Percentiles rank a stretch among this genome's conserved stretches.
Evolutionary conservation across 2,888 invertebrate genomes (phyloP).

Genomic region (Homarus gammarus): DNA sequence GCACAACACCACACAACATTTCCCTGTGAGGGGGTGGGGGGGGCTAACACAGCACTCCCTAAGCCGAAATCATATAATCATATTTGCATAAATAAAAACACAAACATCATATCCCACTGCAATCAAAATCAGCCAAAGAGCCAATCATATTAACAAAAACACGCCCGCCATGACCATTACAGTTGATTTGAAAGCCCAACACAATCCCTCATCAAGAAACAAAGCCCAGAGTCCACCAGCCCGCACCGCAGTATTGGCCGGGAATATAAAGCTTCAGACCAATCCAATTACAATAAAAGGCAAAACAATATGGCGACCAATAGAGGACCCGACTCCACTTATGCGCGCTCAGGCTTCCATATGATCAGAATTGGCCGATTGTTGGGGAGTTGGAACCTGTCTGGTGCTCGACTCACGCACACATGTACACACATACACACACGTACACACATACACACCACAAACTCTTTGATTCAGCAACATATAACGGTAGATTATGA

Average conservation of each 20-base stretch:
- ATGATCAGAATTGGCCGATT: constrained; percentile 54
- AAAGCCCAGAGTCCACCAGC: constrained; percentile 42
- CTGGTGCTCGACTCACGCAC: no score
- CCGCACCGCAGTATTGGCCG: constrained; percentile 35
- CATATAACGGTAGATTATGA: no score
- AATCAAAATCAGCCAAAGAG: constrained; percentile 54
- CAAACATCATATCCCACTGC: constrained; percentile 59
- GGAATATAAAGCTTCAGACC: constrained; percentile 53
- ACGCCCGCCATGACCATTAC: constrained; percentile 52
- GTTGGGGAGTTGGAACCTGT: constrained; percentile 45
- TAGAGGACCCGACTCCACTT: constrained; percentile 59
- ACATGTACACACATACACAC: no score
- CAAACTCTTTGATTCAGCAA: no score
- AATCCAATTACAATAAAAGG: constrained; percentile 67
- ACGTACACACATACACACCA: no score
- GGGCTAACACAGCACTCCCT: constrained; percentile 26
- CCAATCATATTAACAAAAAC: constrained; percentile 51
- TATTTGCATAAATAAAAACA: constrained; percentile 57
- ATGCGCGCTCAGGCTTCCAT: constrained; percentile 59
- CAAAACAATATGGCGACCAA: constrained; percentile 61
- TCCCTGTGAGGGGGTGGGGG: neutral
- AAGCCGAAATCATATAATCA: constrained; percentile 51
- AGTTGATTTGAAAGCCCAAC: constrained; percentile 62
- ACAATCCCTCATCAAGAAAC: constrained; percentile 61
- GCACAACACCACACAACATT: no score